Base-by-base conservation (phyloP, 2,888 invertebrate genomes). In the Acrobasis repandana region DNA sequence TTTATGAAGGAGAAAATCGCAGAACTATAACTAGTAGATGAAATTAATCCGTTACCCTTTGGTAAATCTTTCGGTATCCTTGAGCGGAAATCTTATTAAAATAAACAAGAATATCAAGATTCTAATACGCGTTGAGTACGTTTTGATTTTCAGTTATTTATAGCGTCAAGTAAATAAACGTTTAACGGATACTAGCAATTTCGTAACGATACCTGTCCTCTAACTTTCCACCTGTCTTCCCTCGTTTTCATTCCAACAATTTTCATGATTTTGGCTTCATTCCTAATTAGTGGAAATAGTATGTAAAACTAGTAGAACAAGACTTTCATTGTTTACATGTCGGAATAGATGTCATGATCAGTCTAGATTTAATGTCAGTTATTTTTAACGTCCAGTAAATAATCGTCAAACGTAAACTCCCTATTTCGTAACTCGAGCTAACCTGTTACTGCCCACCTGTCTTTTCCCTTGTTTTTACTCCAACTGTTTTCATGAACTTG, bases 121-220 rank as follows among this genome's bases (percentile, higher is more conserved):
- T 34, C 9, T 34, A 34, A 34, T 34, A 34, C 34, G 9, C 34
- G 34, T 34, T 34, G 34, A 6, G 34, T 34, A 9, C 9, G 9
- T 34, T 9, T 38, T 38, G 8, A 11, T 38, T 38, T 38, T 11
- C 38, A 38, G 38, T 6, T 38, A 38, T 38, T 38, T 38, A 34
- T 34, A 34, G 9, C 34, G 14, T 38, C 14, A 0, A 14, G 38
- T 38, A 38, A 38, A 38, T 38, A 38, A 14, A 3, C 59, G 60
- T 64, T 63, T 66, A 67, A 71, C 61, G 68, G 65, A 65, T 69
- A 61, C 68, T 74, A 76, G 71, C 66, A 64, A 61, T 63, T 68
- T 62, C 61, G 63, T 71, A 73, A 71, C 65, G 68, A 67, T 67
- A 70, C 67, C 76, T 85, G 83, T 82, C 85, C 78, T 20, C 68